Base-by-base conservation (phyloP, 1,140 invertebrate species). In the Cydia fagiglandana region DNA sequence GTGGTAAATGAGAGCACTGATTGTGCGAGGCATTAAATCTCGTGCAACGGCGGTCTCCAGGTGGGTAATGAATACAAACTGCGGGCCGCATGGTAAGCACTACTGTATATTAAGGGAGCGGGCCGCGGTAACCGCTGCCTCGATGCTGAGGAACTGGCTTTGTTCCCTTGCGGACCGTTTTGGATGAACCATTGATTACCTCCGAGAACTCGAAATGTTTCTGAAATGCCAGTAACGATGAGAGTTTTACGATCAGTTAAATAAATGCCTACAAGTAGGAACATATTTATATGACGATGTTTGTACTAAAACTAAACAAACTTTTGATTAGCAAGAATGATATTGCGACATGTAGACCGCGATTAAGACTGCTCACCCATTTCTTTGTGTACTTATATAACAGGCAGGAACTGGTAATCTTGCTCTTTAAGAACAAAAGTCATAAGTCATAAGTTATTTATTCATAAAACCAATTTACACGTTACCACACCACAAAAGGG, bases 41-140 rank as follows among this genome's bases (percentile, higher is more conserved):
- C 77, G 80, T 85, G 83, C 81, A 78, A 76, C 78, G 77, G 81
- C 83, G 77, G 86, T 81, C 79, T 76, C 82, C 82, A 88, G 84
- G 86, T 87, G 79, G 85, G 83, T 89, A 90, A 91, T 91, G 86
- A 90, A 90, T 89, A 90, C 85, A 89, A 90, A 89, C 83, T 90
- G 88, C 86, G 88, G 82, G 80, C 82, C 81, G 82, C 82, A 83
- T 83, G 86, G 86, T 86, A 88, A 89, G 85, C 86, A 83, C 83
- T 82, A 84, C 83, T 83, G 82, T 90, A 91, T 88, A 91, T 91
- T 89, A 90, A 86, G 83, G 81, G 70, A 61, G 81, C 83, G 79
- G 83, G 82, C 80, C 83, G 76, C 80, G 83, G 84, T 81, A 86
- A 83, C 86, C 84, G 83, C 83, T 83, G 76, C 79, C 80, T 77